phyloP scores from a whole-genome alignment of 2,113 vertebrate species.

The Limanda limanda region DNA sequence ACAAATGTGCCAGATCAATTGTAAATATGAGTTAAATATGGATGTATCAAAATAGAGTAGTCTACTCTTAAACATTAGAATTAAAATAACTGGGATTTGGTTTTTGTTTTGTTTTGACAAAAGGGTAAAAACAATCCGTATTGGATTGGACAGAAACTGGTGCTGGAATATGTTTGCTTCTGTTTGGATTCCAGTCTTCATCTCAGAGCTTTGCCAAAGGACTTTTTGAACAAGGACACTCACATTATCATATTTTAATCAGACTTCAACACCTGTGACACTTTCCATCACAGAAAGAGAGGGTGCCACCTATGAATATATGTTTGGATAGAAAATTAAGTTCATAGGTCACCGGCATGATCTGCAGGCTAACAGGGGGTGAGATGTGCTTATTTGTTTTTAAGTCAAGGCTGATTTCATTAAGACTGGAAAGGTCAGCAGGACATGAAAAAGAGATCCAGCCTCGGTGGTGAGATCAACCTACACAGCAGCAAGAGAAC shows the following conservation, averaged over 20 bases:
- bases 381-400: slow-evolving; percentile 96
- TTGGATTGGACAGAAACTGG: neutral
- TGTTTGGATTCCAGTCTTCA: slow-evolving; percentile 26
- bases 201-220: slow-evolving; percentile 34
- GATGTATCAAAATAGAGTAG: no score
- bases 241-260: slow-evolving; percentile 83
- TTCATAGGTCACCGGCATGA: slow-evolving; percentile 86
- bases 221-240: slow-evolving; percentile 47
- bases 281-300: slow-evolving; percentile 78
- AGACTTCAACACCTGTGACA: slow-evolving; percentile 77
- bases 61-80: no score
- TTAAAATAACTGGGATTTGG: no score
- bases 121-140: no score
- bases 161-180: slow-evolving; percentile 14
- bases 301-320: slow-evolving; percentile 89
- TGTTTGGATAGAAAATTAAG: slow-evolving; percentile 90
- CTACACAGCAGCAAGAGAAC: slow-evolving; percentile 9
- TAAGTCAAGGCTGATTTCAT: slow-evolving; percentile 90
- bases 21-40: neutral
- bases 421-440: slow-evolving; percentile 90
- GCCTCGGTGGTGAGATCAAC: slow-evolving; percentile 48
- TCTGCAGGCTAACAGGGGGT: slow-evolving; percentile 88
- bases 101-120: no score
- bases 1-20: neutral
- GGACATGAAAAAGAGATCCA: slow-evolving; percentile 87